A percentile compares a stretch with the other conserved stretches of the same genome.
These are phyloP conservation scores for Aptenodytes forsteri DNA, from an alignment of 2,113 vertebrate species.

Conservation along the genomic window DNA sequence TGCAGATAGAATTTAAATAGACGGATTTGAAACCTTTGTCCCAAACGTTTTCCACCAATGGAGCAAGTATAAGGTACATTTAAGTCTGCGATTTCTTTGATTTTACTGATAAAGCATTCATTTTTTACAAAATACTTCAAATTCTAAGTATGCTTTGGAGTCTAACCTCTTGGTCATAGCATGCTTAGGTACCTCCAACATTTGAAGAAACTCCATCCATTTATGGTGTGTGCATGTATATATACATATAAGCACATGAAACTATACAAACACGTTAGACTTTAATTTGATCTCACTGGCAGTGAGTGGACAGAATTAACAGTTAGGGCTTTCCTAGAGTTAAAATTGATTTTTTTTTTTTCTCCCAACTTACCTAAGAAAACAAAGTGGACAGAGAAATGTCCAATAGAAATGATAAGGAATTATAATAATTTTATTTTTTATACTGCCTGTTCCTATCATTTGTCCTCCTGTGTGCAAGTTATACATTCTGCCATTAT, in stretches of 20 bases:
- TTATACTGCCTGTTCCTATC: background rate
- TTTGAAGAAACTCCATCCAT: background rate
- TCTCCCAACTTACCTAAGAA: background rate
- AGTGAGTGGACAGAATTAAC: background rate
- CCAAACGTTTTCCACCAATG: background rate
- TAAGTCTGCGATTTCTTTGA: background rate
- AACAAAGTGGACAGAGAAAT: background rate
- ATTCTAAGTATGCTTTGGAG: background rate
- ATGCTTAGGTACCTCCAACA: background rate
- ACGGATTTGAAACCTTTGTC: background rate
- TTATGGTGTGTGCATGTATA: accelerated
- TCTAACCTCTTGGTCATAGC: background rate
- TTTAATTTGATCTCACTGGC: background rate
- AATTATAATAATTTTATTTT: background rate
- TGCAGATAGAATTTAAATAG: background rate
- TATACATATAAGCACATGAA: background rate
- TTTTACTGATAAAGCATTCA: background rate
- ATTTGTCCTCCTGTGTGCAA: background rate
- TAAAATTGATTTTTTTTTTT: background rate
- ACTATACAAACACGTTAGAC: background rate
- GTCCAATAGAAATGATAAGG: background rate
- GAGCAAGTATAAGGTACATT: background rate
- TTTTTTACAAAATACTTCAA: background rate
- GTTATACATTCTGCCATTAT: background rate
- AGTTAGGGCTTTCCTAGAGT: background rate